A percentile compares a stretch with the other conserved stretches of the same genome.
phyloP scores from a whole-genome alignment of 2,888 invertebrate species.

The Crematogaster levior region DNA sequence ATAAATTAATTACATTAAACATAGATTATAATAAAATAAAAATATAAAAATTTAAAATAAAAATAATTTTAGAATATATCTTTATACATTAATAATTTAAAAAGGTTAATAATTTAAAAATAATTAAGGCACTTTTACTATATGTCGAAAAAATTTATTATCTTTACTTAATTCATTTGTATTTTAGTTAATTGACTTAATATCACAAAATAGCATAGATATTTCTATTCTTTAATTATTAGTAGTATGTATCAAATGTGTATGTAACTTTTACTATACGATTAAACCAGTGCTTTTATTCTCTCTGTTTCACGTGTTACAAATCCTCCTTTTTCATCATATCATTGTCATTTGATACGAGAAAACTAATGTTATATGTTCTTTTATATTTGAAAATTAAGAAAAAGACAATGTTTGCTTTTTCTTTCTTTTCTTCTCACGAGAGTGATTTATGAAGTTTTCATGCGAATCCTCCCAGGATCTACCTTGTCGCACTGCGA shows the following conservation, averaged over 20 bases:
- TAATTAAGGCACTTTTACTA: neutral
- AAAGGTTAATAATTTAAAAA: no score
- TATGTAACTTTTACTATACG: neutral
- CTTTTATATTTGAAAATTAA: neutral
- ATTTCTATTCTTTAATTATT: neutral
- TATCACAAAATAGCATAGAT: neutral
- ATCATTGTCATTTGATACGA: neutral
- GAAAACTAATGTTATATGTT: slow-evolving; percentile 11
- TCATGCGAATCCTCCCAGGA: slow-evolving; percentile 29
- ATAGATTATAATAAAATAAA: neutral
- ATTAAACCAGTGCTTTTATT: neutral
- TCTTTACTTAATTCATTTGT: neutral
- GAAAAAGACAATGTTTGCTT: slow-evolving; percentile 14
- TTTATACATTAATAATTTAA: neutral
- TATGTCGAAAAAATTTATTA: neutral
- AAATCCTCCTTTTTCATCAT: neutral
- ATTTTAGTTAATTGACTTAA: slow-evolving; percentile 23
- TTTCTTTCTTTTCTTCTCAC: slow-evolving; percentile 8
- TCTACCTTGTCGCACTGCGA: slow-evolving; percentile 5
- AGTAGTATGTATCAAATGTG: neutral
- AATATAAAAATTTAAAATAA: neutral
- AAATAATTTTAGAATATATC: neutral
- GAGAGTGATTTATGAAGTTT: slow-evolving; percentile 51
- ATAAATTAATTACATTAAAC: neutral
- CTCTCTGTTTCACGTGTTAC: neutral